Conservation (phyloP, 1,140 invertebrate genomes). For the Caenorhabditis remanei region DNA sequence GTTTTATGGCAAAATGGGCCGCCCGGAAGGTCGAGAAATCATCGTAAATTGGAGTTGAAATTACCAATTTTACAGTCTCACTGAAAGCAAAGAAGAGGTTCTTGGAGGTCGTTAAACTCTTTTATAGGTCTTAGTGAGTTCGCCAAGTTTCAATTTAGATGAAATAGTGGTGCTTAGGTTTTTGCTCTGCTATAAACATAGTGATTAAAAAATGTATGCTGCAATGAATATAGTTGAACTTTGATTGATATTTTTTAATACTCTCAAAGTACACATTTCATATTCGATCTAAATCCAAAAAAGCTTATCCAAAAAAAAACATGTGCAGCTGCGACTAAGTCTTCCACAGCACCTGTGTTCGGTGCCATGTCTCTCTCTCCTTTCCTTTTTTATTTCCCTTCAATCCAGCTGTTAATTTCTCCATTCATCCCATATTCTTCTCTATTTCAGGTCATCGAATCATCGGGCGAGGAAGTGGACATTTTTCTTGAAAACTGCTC, state of each 20-base stretch:
- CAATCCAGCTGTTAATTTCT: not conserved
- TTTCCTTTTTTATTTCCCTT: not conserved
- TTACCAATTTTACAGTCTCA: constrained; percentile 49
- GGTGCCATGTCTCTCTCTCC: not conserved
- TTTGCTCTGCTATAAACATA: too few relatives aligned
- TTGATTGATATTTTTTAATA: too few relatives aligned
- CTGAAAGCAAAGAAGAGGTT: constrained; percentile 17
- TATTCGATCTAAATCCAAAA: not conserved
- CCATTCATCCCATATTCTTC: not conserved
- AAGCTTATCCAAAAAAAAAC: not conserved
- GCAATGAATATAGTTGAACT: too few relatives aligned
- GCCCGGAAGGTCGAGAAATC: constrained; percentile 40
- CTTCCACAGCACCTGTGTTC: not conserved
- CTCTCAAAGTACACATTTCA: too few relatives aligned
- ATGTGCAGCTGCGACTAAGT: not conserved
- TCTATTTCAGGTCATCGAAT: constrained; percentile 39
- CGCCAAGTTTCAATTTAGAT: not conserved
- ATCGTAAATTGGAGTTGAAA: constrained; percentile 42
- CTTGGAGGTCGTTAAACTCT: constrained; percentile 1
- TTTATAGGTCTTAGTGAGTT: not conserved
- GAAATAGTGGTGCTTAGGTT: too few relatives aligned
- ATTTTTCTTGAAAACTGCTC: constrained; percentile 67
- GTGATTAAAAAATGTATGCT: not conserved
- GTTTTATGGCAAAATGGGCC: constrained; percentile 36
- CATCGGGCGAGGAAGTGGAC: constrained; percentile 53